These are phyloP conservation scores for Spongia lamella DNA, from an alignment of 37 sponge, comb jelly and placozoan species.

Conservation along the genomic window DNA sequence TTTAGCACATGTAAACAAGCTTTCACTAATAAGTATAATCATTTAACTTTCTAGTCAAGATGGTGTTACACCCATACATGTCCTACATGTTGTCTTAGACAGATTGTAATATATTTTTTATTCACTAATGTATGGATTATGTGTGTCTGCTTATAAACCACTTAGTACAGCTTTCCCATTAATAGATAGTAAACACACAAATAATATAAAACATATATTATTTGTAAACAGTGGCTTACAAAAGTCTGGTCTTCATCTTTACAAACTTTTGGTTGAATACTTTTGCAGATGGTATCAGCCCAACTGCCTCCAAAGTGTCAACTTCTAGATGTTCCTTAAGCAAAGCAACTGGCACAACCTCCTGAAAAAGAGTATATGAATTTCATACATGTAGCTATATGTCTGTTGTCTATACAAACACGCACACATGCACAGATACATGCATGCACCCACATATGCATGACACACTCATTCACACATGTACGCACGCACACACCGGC, in stretches of 20 bases:
- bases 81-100: no score
- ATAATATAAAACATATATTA: no score
- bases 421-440: constrained; percentile 21
- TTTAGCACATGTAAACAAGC: constrained; percentile 2
- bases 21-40: no score
- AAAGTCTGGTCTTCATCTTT: constrained; percentile 86
- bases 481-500: no score
- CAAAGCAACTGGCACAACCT: constrained; percentile 55
- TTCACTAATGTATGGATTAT: no score
- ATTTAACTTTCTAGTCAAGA: no score
- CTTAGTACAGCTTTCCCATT: not conserved
- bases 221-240: constrained; percentile 79
- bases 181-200: no score
- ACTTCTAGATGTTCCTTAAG: constrained; percentile 91
- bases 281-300: constrained; percentile 72
- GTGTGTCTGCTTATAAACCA: no score
- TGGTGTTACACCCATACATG: no score
- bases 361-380: constrained; percentile 19
- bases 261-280: constrained; percentile 89
- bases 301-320: constrained; percentile 80
- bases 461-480: constrained; percentile 4
- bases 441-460: not conserved
- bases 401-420: constrained; percentile 9
- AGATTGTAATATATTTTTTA: no score
- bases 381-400: not conserved